Conservation (phyloP, 92 coral and sea anemone genomes). For the Epizoanthus illoricatus region DNA sequence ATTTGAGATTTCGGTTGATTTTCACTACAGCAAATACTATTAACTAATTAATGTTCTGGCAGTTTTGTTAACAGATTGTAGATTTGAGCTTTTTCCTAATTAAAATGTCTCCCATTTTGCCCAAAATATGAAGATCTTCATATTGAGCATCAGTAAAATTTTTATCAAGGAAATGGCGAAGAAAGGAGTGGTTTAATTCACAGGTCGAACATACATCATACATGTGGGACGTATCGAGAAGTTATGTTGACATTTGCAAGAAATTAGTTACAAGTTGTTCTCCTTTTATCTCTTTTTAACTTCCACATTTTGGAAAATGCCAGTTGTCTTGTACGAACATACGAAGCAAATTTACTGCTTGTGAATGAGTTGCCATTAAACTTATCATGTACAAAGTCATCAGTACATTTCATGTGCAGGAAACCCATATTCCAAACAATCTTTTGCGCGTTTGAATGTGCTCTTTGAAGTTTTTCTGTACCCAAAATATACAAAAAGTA, state of each 20-base stretch:
- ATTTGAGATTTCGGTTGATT: background rate
- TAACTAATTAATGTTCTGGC: constrained; percentile 30
- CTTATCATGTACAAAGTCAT: background rate
- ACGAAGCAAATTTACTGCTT: background rate
- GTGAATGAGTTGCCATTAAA: background rate
- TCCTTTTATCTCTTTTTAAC: too few species aligned
- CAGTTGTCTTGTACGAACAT: too few species aligned
- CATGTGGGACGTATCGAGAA: too few species aligned
- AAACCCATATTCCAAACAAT: background rate
- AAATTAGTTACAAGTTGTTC: background rate
- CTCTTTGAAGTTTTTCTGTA: too few species aligned
- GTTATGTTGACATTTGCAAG: background rate
- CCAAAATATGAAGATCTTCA: background rate
- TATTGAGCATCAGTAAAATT: too few species aligned
- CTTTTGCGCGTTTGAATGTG: background rate
- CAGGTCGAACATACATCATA: too few species aligned
- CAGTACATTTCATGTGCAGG: background rate
- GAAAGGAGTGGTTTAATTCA: too few species aligned
- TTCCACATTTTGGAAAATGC: background rate
- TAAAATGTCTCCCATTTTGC: constrained; percentile 15
- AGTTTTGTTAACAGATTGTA: constrained; percentile 6
- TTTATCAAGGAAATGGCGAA: too few species aligned
- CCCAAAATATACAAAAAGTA: too few species aligned
- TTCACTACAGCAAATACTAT: constrained; percentile 27
- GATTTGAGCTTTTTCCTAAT: constrained; percentile 23